These are phyloP conservation scores for Atopsyche davidsoni DNA, from an alignment of 1,140 invertebrate genomes.

Conservation along the genomic window DNA sequence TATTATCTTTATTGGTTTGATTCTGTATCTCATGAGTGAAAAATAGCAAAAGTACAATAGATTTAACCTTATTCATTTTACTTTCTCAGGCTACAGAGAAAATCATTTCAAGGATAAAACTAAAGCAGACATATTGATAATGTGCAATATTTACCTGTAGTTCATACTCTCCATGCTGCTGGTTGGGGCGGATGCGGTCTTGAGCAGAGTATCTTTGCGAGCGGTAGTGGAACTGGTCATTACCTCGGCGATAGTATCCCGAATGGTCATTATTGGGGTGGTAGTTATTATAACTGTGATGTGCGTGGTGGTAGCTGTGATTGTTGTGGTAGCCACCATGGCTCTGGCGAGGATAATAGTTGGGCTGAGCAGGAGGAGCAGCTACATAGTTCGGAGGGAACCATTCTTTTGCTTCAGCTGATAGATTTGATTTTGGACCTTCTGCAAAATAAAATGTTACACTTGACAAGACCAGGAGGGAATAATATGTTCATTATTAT, in stretches of 20 bases:
- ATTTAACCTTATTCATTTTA: too few relatives aligned
- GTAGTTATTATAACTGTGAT: conserved; percentile 6
- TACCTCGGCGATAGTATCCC: conserved; percentile 11
- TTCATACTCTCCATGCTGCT: conserved; percentile 42
- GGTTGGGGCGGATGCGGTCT: conserved; percentile 41
- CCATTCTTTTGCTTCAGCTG: conserved; percentile 48
- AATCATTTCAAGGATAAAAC: too few relatives aligned
- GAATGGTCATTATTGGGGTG: conserved; percentile 1
- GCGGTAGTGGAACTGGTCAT: conserved; percentile 30
- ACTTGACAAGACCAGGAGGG: too few relatives aligned
- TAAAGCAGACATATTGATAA: not conserved
- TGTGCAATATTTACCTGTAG: conserved; percentile 33
- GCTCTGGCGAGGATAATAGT: conserved; percentile 31
- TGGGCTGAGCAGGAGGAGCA: conserved; percentile 32
- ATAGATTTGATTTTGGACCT: conserved; percentile 37
- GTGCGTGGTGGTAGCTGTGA: conserved; percentile 13
- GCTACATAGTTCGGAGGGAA: conserved; percentile 47
- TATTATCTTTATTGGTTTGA: too few relatives aligned
- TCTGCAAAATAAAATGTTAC: conserved; percentile 15
- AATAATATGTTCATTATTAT: too few relatives aligned
- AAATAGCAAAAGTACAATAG: too few relatives aligned
- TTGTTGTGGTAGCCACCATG: conserved; percentile 24
- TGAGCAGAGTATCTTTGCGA: conserved; percentile 42
- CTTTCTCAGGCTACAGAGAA: too few relatives aligned
- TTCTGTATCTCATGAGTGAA: too few relatives aligned